Conservation (phyloP, 2,888 invertebrate genomes). For the Peribatodes rhomboidaria region DNA sequence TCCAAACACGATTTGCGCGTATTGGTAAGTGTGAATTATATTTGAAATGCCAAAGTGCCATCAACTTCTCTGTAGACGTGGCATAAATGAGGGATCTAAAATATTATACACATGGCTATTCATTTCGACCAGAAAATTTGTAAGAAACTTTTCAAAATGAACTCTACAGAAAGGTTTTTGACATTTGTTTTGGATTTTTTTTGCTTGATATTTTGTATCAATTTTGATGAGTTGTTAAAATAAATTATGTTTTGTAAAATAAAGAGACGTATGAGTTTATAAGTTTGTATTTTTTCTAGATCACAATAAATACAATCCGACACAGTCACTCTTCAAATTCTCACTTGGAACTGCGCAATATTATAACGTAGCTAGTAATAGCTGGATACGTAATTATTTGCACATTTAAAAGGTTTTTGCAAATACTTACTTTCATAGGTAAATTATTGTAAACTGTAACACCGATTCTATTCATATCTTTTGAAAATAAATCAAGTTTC, state of each 20-base stretch:
- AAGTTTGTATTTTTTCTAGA: conserved; percentile 52
- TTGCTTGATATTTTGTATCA: not conserved
- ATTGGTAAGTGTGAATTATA: not conserved
- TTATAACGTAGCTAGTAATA: not conserved
- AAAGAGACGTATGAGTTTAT: conserved; percentile 40
- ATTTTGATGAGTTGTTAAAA: not conserved
- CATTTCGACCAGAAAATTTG: not conserved
- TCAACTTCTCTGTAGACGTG: not conserved
- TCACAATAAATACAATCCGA: conserved; percentile 73
- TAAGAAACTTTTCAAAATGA: not conserved
- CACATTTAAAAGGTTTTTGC: not conserved
- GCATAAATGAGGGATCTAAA: not conserved
- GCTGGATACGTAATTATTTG: not conserved
- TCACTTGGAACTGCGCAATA: conserved; percentile 50
- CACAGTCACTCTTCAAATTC: conserved; percentile 51
- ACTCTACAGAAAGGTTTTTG: not conserved
- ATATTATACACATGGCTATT: not conserved
- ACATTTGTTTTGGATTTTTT: not conserved
- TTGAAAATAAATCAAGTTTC: not conserved
- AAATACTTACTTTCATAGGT: not conserved
- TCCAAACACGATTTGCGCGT: no score
- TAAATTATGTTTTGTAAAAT: conserved; percentile 31
- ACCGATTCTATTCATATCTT: not conserved
- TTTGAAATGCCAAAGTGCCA: not conserved
- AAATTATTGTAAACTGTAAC: conserved; percentile 11